Base-by-base conservation (phyloP, 2,797 vertebrate genomes). In the Onychomys torridus region DNA sequence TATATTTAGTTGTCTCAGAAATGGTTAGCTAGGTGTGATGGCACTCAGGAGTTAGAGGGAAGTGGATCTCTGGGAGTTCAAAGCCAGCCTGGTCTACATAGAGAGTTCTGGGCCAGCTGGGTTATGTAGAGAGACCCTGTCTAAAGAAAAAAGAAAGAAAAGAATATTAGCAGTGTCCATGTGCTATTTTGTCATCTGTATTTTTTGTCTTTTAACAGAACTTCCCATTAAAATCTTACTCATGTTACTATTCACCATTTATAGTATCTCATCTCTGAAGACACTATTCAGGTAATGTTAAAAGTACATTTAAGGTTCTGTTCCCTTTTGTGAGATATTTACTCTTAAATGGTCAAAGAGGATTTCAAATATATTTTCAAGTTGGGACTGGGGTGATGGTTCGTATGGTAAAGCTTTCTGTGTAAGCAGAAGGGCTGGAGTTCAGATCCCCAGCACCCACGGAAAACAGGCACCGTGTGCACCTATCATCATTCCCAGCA, bases 181-280 rank as follows among this genome's bases (percentile, higher is more conserved):
- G n/a, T 85, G 69, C n/a, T 89, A 79, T 86, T 37, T 90, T 92
- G 55, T 92, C 46, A 63, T 78, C 14, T 90, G 43, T 63, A 2
- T 59, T 79, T 91, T 87, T 95, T 95, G 95, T 96, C 93, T 82
- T 97, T 95, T 96, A 98, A 82, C 99, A 99, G 99, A 99, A 97
- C 97, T 99, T 97, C 99, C 99, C 17, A 98, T 99, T 98, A 99
- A 99, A 99, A 98, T 99, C 67, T 91, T 98, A 55, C 99, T 99
- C 93, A 99, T 99, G 99, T 95, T 99, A 97, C 96, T 99, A 21
- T 99, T 99, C 73, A 99, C 99, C 7, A 92, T 99, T 78, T 99
- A 99, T 97, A 99, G 99, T 91, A 99, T 99, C 98, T 98, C 98
- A 2, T 99, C 99, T 0, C 95, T 99, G 98, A 99, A 98, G 88